These are phyloP conservation scores for Diachrysia chrysitis DNA, from an alignment of 2,888 invertebrate species.

Conservation along the genomic window DNA sequence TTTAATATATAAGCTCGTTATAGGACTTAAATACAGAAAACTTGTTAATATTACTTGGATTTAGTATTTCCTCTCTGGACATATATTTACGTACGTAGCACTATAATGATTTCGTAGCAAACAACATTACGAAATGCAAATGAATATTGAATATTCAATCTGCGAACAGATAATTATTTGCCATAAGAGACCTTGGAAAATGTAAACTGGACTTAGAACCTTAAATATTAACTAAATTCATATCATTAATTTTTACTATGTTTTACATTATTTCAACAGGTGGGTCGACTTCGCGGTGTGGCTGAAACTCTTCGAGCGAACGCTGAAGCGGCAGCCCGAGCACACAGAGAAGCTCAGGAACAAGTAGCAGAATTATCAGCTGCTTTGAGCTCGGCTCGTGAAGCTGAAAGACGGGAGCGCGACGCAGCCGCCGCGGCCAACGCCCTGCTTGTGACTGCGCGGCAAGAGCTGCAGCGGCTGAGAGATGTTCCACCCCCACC, in stretches of 20 bases:
- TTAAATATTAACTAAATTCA: background rate
- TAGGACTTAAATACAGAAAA: background rate
- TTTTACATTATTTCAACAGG: constrained; percentile 65
- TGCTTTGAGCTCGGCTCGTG: constrained; percentile 84
- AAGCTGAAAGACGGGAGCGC: constrained; percentile 85
- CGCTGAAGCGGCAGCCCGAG: constrained; percentile 87
- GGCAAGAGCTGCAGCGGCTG: constrained; percentile 91
- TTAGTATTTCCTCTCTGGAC: background rate
- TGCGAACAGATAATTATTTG: background rate
- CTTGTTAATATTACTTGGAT: background rate
- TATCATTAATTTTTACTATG: background rate
- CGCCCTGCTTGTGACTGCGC: constrained; percentile 91
- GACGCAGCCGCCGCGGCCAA: constrained; percentile 87
- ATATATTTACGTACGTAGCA: background rate
- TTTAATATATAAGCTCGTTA: constrained; percentile 15
- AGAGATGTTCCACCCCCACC: constrained; percentile 91
- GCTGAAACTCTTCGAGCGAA: constrained; percentile 90
- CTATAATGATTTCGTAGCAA: background rate
- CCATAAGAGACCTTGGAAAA: background rate
- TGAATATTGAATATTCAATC: background rate
- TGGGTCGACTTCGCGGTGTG: constrained; percentile 86
- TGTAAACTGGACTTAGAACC: background rate
- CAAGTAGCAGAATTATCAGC: constrained; percentile 84
- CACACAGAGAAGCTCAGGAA: constrained; percentile 88
- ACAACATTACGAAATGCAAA: background rate